Conservation (phyloP, 2,888 invertebrate species). For the Limenitis camilla region DNA sequence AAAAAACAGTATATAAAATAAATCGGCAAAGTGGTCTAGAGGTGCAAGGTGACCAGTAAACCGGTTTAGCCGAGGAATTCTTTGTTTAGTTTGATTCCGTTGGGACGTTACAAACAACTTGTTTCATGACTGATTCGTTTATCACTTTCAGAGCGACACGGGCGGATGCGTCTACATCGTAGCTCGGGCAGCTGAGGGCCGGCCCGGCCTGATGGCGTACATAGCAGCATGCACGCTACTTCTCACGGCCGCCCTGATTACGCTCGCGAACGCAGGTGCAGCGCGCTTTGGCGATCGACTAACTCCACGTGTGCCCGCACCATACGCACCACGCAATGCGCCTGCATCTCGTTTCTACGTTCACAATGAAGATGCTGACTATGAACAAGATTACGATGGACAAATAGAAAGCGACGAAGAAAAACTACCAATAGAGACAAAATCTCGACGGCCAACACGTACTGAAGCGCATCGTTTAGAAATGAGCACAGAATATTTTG, state of each 20-base stretch:
- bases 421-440: slow-evolving; percentile 37
- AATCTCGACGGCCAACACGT: slow-evolving; percentile 51
- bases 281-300: slow-evolving; percentile 62
- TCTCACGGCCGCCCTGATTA: slow-evolving; percentile 48
- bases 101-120: slow-evolving; percentile 40
- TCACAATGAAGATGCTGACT: slow-evolving; percentile 51
- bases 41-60: slow-evolving; percentile 51
- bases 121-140: slow-evolving; percentile 39
- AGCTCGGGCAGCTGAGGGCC: slow-evolving; percentile 54
- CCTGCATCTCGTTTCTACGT: slow-evolving; percentile 38
- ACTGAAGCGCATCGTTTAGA: slow-evolving; percentile 77
- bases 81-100: slow-evolving; percentile 53
- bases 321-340: slow-evolving; percentile 54
- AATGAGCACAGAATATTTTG: slow-evolving; percentile 90
- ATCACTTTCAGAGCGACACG: slow-evolving; percentile 48
- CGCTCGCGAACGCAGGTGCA: slow-evolving; percentile 40
- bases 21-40: slow-evolving; percentile 61
- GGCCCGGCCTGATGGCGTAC: slow-evolving; percentile 58
- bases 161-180: slow-evolving; percentile 51
- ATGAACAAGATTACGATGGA: slow-evolving; percentile 55
- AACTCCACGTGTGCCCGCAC: slow-evolving; percentile 58
- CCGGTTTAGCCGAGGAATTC: slow-evolving; percentile 59
- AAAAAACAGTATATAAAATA: slow-evolving; percentile 57
- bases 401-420: slow-evolving; percentile 40
- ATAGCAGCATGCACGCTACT: slow-evolving; percentile 51